phyloP scores from a whole-genome alignment of 2,113 vertebrate species.

The Pipra filicauda region DNA sequence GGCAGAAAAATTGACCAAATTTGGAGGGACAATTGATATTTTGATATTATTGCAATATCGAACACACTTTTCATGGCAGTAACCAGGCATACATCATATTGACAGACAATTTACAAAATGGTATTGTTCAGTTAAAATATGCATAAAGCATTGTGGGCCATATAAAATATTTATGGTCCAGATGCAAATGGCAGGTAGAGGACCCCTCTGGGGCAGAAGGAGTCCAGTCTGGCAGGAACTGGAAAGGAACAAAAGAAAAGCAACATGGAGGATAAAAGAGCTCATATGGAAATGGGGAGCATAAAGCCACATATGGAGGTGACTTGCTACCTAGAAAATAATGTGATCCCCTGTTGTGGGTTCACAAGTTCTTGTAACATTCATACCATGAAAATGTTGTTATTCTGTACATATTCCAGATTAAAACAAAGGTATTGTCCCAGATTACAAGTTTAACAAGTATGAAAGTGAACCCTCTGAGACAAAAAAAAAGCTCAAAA shows the following conservation, averaged over 20 bases:
- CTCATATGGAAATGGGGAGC: neutral
- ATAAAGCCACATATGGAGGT: neutral
- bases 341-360: neutral
- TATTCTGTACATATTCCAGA: neutral
- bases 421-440: neutral
- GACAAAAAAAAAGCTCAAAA: rapidly evolving
- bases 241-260: conserved; percentile 14
- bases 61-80: neutral
- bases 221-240: conserved; percentile 17
- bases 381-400: neutral
- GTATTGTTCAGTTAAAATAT: conserved; percentile 54
- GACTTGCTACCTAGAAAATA: neutral
- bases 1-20: neutral
- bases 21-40: neutral
- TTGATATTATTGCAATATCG: neutral
- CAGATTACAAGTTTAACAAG: neutral
- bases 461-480: rapidly evolving
- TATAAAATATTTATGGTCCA: conserved; percentile 63
- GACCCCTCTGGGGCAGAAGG: conserved; percentile 43
- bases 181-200: conserved; percentile 51
- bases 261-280: conserved; percentile 24
- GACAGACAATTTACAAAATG: conserved; percentile 57
- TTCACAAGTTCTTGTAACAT: neutral
- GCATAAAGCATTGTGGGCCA: conserved; percentile 44
- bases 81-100: conserved; percentile 12